These are phyloP conservation scores for Thaumetopoea pityocampa DNA, from an alignment of 1,140 invertebrate genomes.

Conservation along the genomic window DNA sequence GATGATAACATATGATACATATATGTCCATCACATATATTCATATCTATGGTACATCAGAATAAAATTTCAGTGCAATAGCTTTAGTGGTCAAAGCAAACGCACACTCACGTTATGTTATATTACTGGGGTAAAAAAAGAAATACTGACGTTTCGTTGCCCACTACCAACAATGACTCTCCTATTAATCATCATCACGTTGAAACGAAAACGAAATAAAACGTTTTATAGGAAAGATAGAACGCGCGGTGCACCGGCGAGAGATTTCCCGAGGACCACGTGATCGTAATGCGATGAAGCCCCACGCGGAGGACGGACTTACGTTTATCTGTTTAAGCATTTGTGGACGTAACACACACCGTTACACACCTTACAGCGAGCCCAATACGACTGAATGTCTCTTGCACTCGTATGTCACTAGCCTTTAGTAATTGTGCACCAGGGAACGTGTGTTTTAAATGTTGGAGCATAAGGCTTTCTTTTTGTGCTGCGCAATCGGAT, in stretches of 20 bases:
- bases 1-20: too few relatives aligned
- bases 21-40: too few relatives aligned
- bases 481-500: neutral
- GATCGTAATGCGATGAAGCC: conserved; percentile 49
- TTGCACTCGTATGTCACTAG: neutral
- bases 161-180: neutral
- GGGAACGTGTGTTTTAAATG: neutral
- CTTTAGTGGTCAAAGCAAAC: too few relatives aligned
- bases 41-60: too few relatives aligned
- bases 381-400: neutral
- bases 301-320: conserved; percentile 27
- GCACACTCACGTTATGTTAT: too few relatives aligned
- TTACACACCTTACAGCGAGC: neutral
- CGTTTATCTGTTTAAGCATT: conserved; percentile 20
- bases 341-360: neutral
- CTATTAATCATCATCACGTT: neutral
- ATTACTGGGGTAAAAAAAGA: too few relatives aligned
- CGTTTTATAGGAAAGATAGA: neutral
- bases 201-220: neutral
- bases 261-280: conserved; percentile 40
- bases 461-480: neutral
- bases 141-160: too few relatives aligned
- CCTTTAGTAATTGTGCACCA: neutral
- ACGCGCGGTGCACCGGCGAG: conserved; percentile 10
- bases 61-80: too few relatives aligned